These are phyloP conservation scores for Oxyruncus cristatus DNA, from an alignment of 2,113 vertebrate species.

Conservation along the genomic window DNA sequence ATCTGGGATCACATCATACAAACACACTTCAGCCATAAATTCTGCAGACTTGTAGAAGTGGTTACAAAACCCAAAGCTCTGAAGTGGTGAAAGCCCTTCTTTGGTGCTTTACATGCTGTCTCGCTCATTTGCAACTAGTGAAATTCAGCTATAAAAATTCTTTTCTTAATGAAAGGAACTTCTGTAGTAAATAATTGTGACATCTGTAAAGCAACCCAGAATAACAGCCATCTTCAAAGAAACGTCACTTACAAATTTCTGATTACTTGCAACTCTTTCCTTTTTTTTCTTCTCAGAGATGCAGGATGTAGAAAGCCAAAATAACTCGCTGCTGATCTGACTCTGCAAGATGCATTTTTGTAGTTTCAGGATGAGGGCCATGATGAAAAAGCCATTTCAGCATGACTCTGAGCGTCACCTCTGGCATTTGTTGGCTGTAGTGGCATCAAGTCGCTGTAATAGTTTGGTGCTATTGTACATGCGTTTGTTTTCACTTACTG, in stretches of 20 bases:
- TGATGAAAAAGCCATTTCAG: neutral
- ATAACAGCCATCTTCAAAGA: neutral
- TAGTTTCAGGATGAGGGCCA: neutral
- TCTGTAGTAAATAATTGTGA: constrained; percentile 1
- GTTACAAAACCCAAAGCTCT: neutral
- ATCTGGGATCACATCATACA: neutral
- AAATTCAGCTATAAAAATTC: neutral
- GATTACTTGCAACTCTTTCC: neutral
- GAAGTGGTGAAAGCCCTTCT: constrained; percentile 1
- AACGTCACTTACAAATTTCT: neutral
- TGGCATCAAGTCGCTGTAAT: neutral
- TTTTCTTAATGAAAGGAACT: constrained; percentile 1
- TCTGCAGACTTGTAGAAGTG: neutral
- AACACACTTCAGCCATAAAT: neutral
- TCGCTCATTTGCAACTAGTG: neutral
- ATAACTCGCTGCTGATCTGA: neutral
- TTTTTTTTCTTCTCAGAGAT: neutral
- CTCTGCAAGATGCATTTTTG: neutral
- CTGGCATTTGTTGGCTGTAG: neutral
- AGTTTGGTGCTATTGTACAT: neutral
- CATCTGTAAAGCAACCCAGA: neutral
- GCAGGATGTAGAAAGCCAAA: neutral
- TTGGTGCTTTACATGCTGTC: neutral
- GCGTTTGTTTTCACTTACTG: neutral
- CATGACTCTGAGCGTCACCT: neutral